These are phyloP conservation scores for Burhinus oedicnemus DNA, from an alignment of 2,113 vertebrate species.

Conservation along the genomic window DNA sequence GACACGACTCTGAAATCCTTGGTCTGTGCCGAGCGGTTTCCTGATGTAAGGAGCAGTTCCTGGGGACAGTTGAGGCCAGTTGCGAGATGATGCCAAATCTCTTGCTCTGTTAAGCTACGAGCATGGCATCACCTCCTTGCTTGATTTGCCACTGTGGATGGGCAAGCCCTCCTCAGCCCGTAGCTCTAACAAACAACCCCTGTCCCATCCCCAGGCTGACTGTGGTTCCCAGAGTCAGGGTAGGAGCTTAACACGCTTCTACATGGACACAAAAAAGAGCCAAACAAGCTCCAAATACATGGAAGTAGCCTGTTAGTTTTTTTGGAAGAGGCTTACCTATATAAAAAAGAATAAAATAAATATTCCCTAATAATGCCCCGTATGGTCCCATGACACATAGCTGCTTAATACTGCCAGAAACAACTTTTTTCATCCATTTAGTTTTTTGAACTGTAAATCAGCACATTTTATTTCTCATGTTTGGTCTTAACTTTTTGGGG, in stretches of 20 bases:
- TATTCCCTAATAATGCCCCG: neutral
- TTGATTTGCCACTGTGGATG: neutral
- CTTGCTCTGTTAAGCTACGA: neutral
- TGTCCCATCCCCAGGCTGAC: neutral
- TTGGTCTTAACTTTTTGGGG: neutral
- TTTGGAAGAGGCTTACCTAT: neutral
- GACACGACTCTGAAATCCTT: neutral
- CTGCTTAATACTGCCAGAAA: neutral
- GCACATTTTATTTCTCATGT: neutral
- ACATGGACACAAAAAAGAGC: neutral
- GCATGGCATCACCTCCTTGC: neutral
- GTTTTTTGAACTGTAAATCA: neutral
- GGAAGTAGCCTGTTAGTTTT: neutral
- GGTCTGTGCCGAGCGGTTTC: rapidly evolving
- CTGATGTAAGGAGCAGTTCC: neutral
- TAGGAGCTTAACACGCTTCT: neutral
- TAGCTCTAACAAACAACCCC: neutral
- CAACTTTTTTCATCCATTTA: neutral
- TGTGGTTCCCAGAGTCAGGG: rapidly evolving
- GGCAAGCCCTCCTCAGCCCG: neutral
- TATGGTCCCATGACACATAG: neutral
- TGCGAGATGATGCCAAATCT: neutral
- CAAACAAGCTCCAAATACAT: neutral
- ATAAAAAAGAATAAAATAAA: neutral
- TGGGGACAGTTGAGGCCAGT: neutral